Percentiles rank a stretch among this genome's conserved stretches.
Evolutionary conservation across 2,113 vertebrate genomes (phyloP).

Genomic region (Alethe castanea): DNA sequence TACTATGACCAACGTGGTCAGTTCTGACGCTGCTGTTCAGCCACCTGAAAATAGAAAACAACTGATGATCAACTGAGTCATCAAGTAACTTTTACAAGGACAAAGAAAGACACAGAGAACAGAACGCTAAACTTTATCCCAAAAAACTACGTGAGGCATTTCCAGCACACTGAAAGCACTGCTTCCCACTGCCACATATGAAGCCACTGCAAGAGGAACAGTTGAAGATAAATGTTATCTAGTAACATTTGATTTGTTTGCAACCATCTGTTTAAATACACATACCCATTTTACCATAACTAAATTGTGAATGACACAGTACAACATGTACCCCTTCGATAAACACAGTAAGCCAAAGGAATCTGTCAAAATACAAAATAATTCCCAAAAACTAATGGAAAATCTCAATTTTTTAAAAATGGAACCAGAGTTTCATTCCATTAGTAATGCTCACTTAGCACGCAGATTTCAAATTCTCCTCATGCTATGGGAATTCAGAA

Average conservation of each 20-base stretch:
- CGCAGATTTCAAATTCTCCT: not conserved
- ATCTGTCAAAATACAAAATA: not conserved
- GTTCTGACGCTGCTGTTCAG: conserved; percentile 76
- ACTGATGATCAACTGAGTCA: conserved; percentile 44
- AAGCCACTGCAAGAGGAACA: not conserved
- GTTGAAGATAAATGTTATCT: not conserved
- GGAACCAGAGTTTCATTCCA: not conserved
- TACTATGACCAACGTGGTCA: conserved; percentile 77
- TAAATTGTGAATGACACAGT: not conserved
- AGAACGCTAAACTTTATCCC: not conserved
- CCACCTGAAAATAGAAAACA: conserved; percentile 78
- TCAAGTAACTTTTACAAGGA: not conserved
- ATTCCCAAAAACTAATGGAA: not conserved
- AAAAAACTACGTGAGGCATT: not conserved
- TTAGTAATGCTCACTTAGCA: not conserved
- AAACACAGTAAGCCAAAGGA: not conserved
- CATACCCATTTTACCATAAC: not conserved
- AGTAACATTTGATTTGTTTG: not conserved
- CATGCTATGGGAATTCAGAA: not conserved
- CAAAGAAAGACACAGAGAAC: not conserved
- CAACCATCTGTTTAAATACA: not conserved
- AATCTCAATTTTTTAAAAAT: not conserved
- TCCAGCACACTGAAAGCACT: not conserved
- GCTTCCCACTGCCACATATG: not conserved
- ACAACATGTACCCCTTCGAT: not conserved